Percentiles rank a stretch among this genome's conserved stretches.
phyloP scores from a whole-genome alignment of 2,113 vertebrate genomes.

The Erythrocebus patas region DNA sequence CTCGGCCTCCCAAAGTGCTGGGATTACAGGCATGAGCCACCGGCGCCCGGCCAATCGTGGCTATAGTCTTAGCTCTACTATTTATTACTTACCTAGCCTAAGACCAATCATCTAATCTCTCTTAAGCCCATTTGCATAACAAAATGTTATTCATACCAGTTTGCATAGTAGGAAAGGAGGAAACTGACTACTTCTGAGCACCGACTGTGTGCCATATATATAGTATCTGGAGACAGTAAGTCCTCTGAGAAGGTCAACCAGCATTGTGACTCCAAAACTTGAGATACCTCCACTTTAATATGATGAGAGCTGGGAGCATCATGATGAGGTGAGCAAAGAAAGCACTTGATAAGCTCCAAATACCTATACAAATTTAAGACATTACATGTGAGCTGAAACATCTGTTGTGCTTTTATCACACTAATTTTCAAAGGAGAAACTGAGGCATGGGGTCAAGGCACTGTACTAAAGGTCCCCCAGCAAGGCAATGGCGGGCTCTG shows the following conservation, averaged over 20 bases:
- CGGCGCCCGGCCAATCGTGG: fast-evolving
- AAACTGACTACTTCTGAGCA: not conserved
- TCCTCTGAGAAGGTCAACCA: not conserved
- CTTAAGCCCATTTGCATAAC: not conserved
- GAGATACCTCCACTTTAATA: not conserved
- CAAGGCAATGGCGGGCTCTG: not conserved
- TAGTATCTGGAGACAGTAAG: not conserved
- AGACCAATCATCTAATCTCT: not conserved
- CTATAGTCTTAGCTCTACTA: not conserved
- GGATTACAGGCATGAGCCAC: too few species aligned
- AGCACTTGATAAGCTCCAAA: not conserved
- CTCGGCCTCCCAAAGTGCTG: too few species aligned
- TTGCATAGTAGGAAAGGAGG: not conserved
- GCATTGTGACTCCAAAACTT: not conserved
- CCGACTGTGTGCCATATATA: too few species aligned
- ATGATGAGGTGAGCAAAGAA: not conserved
- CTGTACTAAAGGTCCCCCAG: not conserved
- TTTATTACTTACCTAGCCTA: not conserved
- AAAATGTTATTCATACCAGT: not conserved
- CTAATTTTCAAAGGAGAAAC: not conserved
- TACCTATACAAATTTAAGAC: not conserved
- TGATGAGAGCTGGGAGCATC: not conserved
- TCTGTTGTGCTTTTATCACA: not conserved
- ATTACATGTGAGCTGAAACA: not conserved
- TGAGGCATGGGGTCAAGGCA: not conserved